These are phyloP conservation scores for Nymphalis c-album DNA, from an alignment of 2,888 invertebrate species.

Conservation along the genomic window DNA sequence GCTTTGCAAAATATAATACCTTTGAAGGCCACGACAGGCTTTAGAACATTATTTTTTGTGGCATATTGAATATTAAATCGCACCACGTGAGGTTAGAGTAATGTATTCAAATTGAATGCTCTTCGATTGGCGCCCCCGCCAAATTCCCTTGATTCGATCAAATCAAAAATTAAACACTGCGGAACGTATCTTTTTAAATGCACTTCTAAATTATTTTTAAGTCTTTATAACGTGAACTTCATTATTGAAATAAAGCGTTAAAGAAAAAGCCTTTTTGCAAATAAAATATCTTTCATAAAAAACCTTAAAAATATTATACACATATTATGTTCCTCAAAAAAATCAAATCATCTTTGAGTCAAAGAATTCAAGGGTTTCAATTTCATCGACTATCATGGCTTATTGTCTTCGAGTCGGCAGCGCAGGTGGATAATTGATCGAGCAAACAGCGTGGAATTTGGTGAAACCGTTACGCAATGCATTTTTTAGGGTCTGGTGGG, in stretches of 20 bases:
- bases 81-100: conserved; percentile 24
- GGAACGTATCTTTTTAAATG: conserved; percentile 5
- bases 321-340: neutral
- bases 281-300: too few relatives aligned
- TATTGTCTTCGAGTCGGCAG: conserved; percentile 46
- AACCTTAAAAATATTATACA: too few relatives aligned
- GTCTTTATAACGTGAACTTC: neutral
- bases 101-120: conserved; percentile 33
- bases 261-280: too few relatives aligned
- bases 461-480: conserved; percentile 80
- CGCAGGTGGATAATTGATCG: conserved; percentile 77
- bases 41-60: conserved; percentile 37
- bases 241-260: neutral
- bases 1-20: conserved; percentile 41
- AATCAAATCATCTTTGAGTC: conserved; percentile 8
- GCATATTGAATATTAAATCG: conserved; percentile 17
- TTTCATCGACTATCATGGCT: conserved; percentile 43
- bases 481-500: conserved; percentile 78
- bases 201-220: conserved; percentile 14
- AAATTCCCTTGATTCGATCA: conserved; percentile 24
- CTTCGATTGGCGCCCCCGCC: conserved; percentile 19
- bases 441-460: conserved; percentile 70
- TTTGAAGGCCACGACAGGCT: conserved; percentile 37
- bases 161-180: conserved; percentile 17
- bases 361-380: conserved; percentile 34